Percentiles rank a stretch among this genome's conserved stretches.
Conservation (phyloP, 2,113 vertebrate genomes). For the Isurus oxyrinchus region DNA sequence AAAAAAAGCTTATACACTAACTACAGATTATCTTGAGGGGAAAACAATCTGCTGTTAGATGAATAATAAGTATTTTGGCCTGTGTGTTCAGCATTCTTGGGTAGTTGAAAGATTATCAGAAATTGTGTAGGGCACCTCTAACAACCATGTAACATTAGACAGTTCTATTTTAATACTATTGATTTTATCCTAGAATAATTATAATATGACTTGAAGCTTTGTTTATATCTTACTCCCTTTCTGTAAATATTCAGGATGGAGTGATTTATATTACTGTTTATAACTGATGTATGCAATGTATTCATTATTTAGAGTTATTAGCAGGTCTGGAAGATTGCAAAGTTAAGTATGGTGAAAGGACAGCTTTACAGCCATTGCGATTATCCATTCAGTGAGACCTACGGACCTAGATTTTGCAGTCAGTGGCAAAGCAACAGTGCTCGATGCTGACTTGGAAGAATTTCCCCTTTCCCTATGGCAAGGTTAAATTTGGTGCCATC, state of each 20-base stretch:
- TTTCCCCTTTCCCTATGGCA: too few species aligned
- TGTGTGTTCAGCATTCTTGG: background rate
- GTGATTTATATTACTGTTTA: background rate
- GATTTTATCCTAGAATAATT: background rate
- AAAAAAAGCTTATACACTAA: background rate
- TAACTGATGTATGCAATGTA: background rate
- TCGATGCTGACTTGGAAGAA: too few species aligned
- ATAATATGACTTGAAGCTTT: background rate
- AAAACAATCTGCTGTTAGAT: background rate
- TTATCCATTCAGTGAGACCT: background rate
- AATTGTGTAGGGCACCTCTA: background rate
- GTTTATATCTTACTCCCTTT: background rate
- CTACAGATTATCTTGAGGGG: background rate
- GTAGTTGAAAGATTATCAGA: background rate
- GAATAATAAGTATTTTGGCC: background rate
- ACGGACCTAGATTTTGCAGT: too few species aligned
- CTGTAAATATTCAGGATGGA: background rate
- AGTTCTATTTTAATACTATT: background rate
- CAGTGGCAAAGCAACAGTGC: too few species aligned
- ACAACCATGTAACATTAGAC: background rate
- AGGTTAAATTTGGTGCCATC: too few species aligned
- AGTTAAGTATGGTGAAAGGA: background rate
- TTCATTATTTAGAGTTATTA: background rate
- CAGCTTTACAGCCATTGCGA: background rate
- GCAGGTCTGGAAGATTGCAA: background rate